Evolutionary conservation across 1,140 invertebrate species (phyloP).

Genomic region (Zaprionus camerounensis): DNA sequence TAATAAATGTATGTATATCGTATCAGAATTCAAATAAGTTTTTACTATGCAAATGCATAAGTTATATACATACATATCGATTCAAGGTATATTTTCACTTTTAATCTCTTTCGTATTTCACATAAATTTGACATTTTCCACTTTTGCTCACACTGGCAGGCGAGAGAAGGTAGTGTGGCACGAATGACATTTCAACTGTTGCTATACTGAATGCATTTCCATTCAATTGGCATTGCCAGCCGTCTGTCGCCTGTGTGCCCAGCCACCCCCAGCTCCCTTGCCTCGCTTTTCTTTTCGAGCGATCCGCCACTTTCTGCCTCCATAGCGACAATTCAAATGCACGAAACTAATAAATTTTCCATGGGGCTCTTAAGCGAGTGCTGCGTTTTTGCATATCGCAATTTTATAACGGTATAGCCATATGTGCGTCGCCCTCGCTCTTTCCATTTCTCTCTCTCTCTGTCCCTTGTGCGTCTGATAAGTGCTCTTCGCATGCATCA

Average conservation of each 20-base stretch:
- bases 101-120: neutral
- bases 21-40: neutral
- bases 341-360: slow-evolving; percentile 57
- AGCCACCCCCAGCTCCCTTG: neutral
- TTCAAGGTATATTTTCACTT: slow-evolving; percentile 5
- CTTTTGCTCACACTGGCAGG: neutral
- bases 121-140: neutral
- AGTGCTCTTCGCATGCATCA: slow-evolving; percentile 34
- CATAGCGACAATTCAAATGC: slow-evolving; percentile 13
- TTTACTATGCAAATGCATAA: neutral
- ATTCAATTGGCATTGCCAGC: slow-evolving; percentile 9
- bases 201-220: slow-evolving; percentile 17
- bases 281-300: neutral
- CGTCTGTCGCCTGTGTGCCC: neutral
- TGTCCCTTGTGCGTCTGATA: slow-evolving; percentile 23
- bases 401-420: slow-evolving; percentile 48
- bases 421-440: neutral
- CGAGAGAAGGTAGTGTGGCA: neutral
- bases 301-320: neutral
- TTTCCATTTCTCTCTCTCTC: neutral
- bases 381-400: slow-evolving; percentile 45
- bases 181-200: slow-evolving; percentile 21
- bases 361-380: slow-evolving; percentile 46
- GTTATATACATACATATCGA: neutral
- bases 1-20: neutral